phyloP scores from a whole-genome alignment of 2,797 vertebrate species.

The Cyprinella venusta region DNA sequence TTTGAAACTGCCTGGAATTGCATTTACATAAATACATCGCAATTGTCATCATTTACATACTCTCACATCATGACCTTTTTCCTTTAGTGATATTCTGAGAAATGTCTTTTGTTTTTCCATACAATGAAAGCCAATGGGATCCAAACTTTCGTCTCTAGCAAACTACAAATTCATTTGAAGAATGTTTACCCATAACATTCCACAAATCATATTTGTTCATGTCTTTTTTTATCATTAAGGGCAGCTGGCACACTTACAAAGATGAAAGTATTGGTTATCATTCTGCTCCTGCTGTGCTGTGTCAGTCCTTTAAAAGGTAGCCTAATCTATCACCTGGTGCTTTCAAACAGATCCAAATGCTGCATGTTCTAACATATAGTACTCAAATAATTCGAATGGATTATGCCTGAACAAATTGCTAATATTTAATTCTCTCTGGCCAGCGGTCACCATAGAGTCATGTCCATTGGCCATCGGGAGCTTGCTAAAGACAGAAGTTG shows the following conservation, averaged over 20 bases:
- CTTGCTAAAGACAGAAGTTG: slow-evolving; percentile 59
- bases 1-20: neutral
- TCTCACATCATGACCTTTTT: neutral
- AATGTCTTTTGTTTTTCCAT: neutral
- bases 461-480: slow-evolving; percentile 44
- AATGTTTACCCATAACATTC: neutral
- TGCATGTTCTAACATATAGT: neutral
- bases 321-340: neutral
- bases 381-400: neutral
- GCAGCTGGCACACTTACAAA: neutral
- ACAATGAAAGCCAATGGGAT: neutral
- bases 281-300: slow-evolving; percentile 24
- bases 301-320: slow-evolving; percentile 20
- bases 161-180: neutral
- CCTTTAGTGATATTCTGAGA: neutral
- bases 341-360: neutral
- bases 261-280: neutral
- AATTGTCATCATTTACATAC: neutral
- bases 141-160: neutral
- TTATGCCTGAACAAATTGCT: neutral
- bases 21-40: neutral
- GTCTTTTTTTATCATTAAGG: neutral
- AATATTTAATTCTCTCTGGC: slow-evolving; percentile 12
- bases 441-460: slow-evolving; percentile 32
- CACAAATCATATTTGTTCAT: neutral